Evolutionary conservation across 2,797 vertebrate genomes (phyloP).

Genomic region (Streptopelia turtur): DNA sequence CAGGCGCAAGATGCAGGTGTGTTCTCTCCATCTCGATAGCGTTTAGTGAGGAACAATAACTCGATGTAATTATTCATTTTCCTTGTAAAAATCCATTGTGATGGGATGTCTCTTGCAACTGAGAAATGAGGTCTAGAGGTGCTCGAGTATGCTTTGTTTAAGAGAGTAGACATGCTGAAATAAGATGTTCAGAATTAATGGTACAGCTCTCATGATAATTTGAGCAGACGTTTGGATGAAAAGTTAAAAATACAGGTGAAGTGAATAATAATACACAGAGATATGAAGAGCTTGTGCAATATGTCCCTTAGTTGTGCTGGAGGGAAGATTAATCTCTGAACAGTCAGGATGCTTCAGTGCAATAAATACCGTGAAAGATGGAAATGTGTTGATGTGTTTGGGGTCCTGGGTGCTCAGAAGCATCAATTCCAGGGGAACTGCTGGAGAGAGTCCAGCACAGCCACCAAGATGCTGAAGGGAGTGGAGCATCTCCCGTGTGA

Average conservation of each 20-base stretch:
- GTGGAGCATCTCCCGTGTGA: too few species aligned
- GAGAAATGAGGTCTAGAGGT: conserved; percentile 36
- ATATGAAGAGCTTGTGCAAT: neutral
- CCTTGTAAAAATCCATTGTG: conserved; percentile 15
- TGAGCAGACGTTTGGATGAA: conserved; percentile 42
- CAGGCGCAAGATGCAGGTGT: neutral
- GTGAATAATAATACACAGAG: conserved; percentile 7
- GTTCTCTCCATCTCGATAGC: neutral
- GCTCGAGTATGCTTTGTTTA: conserved; percentile 50
- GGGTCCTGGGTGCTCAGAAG: too few species aligned
- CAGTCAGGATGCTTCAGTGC: neutral
- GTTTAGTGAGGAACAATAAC: neutral
- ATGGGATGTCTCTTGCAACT: neutral
- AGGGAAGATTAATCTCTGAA: neutral
- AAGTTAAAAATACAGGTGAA: conserved; percentile 60
- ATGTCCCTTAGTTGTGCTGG: neutral
- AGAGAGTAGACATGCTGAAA: conserved; percentile 32
- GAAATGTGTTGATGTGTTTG: neutral
- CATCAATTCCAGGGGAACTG: too few species aligned
- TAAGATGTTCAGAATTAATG: conserved; percentile 63
- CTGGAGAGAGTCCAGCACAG: too few species aligned
- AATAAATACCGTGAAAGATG: neutral
- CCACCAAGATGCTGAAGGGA: too few species aligned
- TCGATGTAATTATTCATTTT: conserved; percentile 35
- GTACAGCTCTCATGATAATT: conserved; percentile 59